A percentile compares a stretch with the other conserved stretches of the same genome.
Evolutionary conservation across 1,140 invertebrate species (phyloP).

Genomic region (Megalopta genalis): DNA sequence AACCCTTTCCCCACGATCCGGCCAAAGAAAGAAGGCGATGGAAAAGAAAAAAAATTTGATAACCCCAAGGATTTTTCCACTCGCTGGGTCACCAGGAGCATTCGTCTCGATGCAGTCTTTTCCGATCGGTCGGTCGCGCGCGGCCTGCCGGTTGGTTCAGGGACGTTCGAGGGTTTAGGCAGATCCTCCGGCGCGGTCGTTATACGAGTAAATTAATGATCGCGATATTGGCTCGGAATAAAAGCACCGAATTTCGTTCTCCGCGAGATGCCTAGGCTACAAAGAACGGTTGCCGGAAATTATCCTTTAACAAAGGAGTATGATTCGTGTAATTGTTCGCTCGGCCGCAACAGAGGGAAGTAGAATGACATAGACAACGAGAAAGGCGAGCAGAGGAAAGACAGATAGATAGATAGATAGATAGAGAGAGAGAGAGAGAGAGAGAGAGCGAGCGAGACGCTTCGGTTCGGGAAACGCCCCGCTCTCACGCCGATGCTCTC

Average conservation of each 20-base stretch:
- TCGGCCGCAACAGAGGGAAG: too few species aligned
- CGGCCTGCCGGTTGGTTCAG: background rate
- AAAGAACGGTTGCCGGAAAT: background rate
- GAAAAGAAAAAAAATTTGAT: background rate
- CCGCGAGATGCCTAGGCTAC: background rate
- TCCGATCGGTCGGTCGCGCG: background rate
- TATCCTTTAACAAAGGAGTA: slow-evolving; percentile 3
- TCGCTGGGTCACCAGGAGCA: background rate
- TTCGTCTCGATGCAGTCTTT: background rate
- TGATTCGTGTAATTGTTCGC: slow-evolving; percentile 24
- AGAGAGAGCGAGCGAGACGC: background rate
- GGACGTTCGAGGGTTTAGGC: background rate
- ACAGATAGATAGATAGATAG: too few species aligned
- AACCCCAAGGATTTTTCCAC: background rate
- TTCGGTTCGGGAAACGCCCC: slow-evolving; percentile 20
- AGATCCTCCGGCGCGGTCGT: background rate
- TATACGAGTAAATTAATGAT: slow-evolving; percentile 10
- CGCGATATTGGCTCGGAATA: background rate
- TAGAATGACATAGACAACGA: background rate
- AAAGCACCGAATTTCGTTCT: background rate
- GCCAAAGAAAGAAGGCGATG: background rate
- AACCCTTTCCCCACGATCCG: background rate
- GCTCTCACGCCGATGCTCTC: slow-evolving; percentile 3
- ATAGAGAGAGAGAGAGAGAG: too few species aligned
- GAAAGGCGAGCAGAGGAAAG: too few species aligned